phyloP scores from a whole-genome alignment of 2,797 vertebrate species.

The Luscinia megarhynchos region DNA sequence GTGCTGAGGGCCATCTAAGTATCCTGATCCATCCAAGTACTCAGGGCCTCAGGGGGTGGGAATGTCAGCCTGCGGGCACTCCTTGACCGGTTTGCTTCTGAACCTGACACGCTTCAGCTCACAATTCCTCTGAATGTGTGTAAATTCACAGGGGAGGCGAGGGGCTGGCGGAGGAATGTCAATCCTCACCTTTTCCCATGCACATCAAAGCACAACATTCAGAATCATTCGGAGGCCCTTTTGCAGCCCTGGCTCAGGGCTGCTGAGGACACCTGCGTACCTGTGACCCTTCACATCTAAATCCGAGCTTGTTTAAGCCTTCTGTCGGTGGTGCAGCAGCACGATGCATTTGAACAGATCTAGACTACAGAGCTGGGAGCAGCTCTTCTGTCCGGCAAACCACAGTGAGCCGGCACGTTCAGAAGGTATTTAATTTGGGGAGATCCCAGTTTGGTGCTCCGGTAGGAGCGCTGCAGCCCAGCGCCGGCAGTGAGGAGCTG shows the following conservation, averaged over 20 bases:
- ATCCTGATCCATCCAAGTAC: neutral
- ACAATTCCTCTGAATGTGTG: neutral
- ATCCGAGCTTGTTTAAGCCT: neutral
- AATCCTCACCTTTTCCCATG: fast-evolving
- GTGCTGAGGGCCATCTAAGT: neutral
- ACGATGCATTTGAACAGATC: neutral
- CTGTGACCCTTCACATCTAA: neutral
- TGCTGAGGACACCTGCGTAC: neutral
- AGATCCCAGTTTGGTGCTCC: neutral
- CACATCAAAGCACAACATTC: neutral
- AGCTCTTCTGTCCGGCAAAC: neutral
- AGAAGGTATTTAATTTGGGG: neutral
- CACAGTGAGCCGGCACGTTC: neutral
- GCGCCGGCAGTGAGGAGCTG: neutral
- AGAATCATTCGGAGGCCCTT: neutral
- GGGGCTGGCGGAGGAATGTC: neutral
- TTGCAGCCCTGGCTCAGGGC: neutral
- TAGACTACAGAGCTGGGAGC: neutral
- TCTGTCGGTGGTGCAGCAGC: neutral
- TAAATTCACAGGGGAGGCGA: neutral
- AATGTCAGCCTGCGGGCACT: neutral
- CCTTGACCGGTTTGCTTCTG: neutral
- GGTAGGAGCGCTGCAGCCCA: neutral
- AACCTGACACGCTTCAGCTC: neutral
- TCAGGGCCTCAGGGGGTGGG: neutral